Base-by-base conservation (phyloP, 92 coral and sea anemone species). In the Porites divaricata region DNA sequence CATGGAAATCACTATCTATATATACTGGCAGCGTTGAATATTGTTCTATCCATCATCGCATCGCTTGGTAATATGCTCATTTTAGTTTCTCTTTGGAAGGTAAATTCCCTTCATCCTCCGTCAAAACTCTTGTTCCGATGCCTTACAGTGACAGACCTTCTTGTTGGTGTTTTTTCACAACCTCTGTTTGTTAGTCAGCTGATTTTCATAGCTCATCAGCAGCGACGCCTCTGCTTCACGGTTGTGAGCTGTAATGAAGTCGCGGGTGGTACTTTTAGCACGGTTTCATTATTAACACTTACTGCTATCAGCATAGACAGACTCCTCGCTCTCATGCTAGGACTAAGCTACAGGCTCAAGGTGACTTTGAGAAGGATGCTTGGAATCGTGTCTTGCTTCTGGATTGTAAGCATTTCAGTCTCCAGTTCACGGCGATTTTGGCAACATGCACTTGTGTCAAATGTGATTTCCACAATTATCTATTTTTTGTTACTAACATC, bases 321-420 rank as follows among this genome's bases (percentile, higher is more conserved):
- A 61, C 20, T 61, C 17, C 65, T 16, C 21, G n/a, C 65, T 19
- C 65, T 19, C 8, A 15, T 0, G 65, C 21, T 61, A 20, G 62
- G 77, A 72, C 22, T 72, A 52, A 21, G 28, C n/a, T 72, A 72
- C 76, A 50, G 76, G 21, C 61, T n/a, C 8, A 48, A 11, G 13
- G 26, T 70, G 4, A 70, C 75, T 45, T 70, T 41, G 25, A 45
- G 21, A 56, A 57, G 75, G 8, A n/a, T 35, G 6, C 9, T 4
- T 4, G 54, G 4, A 1, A 8, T 28, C 3, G 22, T 70, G 75
- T 19, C 21, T 48, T 16, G 22, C 75, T 1, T 70, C n/a, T 70
- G 75, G 75, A 48, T 71, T 49, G 1, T 71, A 0, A 71, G 20
- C 57, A 71, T 71, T 48, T 71, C 75, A 45, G 12, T 71, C 1